These are phyloP conservation scores for Chymomyza fuscimana DNA, from an alignment of 2,888 invertebrate species.

Conservation along the genomic window DNA sequence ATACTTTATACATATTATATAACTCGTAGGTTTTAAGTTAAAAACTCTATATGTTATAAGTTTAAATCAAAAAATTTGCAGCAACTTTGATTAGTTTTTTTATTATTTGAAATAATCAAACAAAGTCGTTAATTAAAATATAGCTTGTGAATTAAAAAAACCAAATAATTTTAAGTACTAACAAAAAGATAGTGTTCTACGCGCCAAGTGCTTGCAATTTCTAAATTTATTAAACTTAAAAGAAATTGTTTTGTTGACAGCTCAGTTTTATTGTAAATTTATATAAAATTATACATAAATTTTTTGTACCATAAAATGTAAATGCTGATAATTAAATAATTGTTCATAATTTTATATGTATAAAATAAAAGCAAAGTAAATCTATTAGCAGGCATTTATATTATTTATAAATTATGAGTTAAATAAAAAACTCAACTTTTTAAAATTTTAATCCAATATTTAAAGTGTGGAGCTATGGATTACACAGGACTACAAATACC, in stretches of 20 bases:
- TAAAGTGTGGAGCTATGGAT: too few species aligned
- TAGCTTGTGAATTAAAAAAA: slow-evolving; percentile 11
- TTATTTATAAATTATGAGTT: not conserved
- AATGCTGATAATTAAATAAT: slow-evolving; percentile 14
- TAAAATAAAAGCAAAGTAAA: slow-evolving; percentile 18
- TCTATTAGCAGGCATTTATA: not conserved
- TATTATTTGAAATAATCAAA: not conserved
- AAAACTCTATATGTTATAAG: not conserved
- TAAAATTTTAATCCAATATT: not conserved
- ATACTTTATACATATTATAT: slow-evolving; percentile 27
- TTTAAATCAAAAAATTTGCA: not conserved
- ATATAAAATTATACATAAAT: slow-evolving; percentile 4
- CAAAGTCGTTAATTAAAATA: slow-evolving; percentile 8
- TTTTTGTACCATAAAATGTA: slow-evolving; percentile 7
- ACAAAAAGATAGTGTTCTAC: not conserved
- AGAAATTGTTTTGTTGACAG: slow-evolving; percentile 20
- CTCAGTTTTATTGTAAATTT: slow-evolving; percentile 24
- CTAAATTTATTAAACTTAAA: not conserved
- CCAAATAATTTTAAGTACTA: not conserved
- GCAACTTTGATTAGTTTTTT: not conserved
- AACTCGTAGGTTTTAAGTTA: slow-evolving; percentile 7
- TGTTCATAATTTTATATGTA: slow-evolving; percentile 27
- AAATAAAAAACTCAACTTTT: too few species aligned
- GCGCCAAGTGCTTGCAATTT: slow-evolving; percentile 7
- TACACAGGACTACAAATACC: too few species aligned